These are phyloP conservation scores for Sitodiplosis mosellana DNA, from an alignment of 1,140 invertebrate species.

Conservation along the genomic window DNA sequence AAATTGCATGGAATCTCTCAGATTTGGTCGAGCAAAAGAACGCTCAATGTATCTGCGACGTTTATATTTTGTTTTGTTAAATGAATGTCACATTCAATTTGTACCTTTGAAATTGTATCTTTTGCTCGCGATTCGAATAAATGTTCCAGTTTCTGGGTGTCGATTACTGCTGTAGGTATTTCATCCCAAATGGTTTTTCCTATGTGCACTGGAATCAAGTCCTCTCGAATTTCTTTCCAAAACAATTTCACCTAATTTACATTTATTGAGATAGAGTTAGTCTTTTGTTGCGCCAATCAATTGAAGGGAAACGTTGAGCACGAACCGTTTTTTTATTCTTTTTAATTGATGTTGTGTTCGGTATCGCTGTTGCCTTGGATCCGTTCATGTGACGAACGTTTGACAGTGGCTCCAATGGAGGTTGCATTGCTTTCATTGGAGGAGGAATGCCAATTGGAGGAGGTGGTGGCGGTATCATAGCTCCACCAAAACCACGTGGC, in stretches of 20 bases:
- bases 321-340: conserved; percentile 87
- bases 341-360: conserved; percentile 31
- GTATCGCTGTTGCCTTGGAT: conserved; percentile 13
- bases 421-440: conserved; percentile 14
- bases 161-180: conserved; percentile 61
- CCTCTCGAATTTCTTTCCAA: conserved; percentile 89
- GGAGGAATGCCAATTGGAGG: conserved; percentile 25
- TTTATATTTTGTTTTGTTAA: neutral
- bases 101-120: conserved; percentile 84
- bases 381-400: conserved; percentile 26
- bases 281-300: neutral
- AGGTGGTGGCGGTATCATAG: conserved; percentile 53
- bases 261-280: too few relatives aligned
- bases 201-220: conserved; percentile 48
- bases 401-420: conserved; percentile 23
- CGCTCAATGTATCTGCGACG: too few relatives aligned
- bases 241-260: conserved; percentile 84
- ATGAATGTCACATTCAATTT: neutral
- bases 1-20: too few relatives aligned
- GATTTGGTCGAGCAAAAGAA: too few relatives aligned
- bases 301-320: neutral
- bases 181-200: conserved; percentile 89
- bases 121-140: conserved; percentile 93
- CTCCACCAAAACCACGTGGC: conserved; percentile 35
- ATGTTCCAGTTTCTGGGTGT: conserved; percentile 87